These are phyloP conservation scores for Bombus breviceps DNA, from an alignment of 1,140 invertebrate species.

Conservation along the genomic window DNA sequence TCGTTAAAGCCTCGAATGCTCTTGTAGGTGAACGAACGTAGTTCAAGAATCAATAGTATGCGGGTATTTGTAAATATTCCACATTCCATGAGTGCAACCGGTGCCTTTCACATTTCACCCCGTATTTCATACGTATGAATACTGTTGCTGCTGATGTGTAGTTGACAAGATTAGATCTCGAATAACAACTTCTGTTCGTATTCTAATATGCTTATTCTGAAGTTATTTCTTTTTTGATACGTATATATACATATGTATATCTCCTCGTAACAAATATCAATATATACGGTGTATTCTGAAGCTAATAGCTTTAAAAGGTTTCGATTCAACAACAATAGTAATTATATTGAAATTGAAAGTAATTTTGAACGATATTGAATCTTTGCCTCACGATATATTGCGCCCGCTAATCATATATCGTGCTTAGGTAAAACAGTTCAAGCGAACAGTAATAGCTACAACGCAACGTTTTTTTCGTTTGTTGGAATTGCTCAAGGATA, in stretches of 20 bases:
- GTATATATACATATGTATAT: no score
- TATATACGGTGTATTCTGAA: no score
- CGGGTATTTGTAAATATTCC: slow-evolving; percentile 72
- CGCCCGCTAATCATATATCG: no score
- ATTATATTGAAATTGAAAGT: no score
- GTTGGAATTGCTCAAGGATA: slow-evolving; percentile 15
- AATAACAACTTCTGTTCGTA: neutral
- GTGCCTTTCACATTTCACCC: slow-evolving; percentile 70
- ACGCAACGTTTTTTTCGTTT: slow-evolving; percentile 34
- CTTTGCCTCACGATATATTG: no score
- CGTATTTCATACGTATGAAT: neutral
- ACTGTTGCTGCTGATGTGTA: neutral
- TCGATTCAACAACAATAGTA: no score
- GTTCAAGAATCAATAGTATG: slow-evolving; percentile 59
- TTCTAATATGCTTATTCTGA: neutral
- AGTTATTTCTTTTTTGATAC: no score
- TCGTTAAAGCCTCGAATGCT: slow-evolving; percentile 29
- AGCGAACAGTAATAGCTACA: no score
- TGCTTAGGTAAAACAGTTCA: no score
- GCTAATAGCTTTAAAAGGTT: no score
- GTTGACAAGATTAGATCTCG: slow-evolving; percentile 11
- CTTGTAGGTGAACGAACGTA: slow-evolving; percentile 59
- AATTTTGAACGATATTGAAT: no score
- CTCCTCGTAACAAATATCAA: no score
- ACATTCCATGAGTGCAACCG: slow-evolving; percentile 65